phyloP scores from a whole-genome alignment of 2,888 invertebrate species.

The Lottia scabra region DNA sequence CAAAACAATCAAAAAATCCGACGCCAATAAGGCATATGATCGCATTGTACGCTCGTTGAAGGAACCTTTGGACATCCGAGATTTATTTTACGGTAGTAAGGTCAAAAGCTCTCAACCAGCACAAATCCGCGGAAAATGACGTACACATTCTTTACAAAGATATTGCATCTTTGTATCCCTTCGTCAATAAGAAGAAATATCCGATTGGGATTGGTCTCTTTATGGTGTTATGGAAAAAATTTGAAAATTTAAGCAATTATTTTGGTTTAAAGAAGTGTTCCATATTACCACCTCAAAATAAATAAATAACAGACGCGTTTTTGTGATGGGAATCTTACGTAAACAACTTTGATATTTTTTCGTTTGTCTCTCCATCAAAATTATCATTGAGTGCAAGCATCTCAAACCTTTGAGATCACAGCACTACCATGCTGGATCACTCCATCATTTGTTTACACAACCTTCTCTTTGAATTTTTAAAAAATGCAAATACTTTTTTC shows the following conservation, averaged over 20 bases:
- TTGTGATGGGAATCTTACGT: conserved; percentile 13
- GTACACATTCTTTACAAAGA: neutral
- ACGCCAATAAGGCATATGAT: neutral
- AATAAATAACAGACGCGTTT: neutral
- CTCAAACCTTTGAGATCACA: no score
- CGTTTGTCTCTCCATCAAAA: conserved; percentile 5
- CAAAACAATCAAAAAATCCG: neutral
- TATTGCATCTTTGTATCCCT: neutral
- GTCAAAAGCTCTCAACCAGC: neutral
- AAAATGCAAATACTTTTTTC: no score
- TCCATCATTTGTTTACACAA: no score
- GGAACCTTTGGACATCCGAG: neutral
- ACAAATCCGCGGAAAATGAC: neutral
- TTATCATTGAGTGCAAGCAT: no score
- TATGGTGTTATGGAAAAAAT: conserved; percentile 5
- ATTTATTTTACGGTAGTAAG: neutral
- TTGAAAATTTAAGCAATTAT: conserved; percentile 7
- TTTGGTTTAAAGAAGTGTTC: neutral
- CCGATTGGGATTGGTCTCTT: neutral
- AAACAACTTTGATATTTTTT: conserved; percentile 9
- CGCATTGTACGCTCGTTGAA: neutral
- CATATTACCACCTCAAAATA: neutral
- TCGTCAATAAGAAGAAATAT: neutral
- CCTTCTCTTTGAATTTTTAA: no score
- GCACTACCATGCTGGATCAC: no score